These are phyloP conservation scores for Arctocebus calabarensis DNA, from an alignment of 2,797 vertebrate species.

Conservation along the genomic window DNA sequence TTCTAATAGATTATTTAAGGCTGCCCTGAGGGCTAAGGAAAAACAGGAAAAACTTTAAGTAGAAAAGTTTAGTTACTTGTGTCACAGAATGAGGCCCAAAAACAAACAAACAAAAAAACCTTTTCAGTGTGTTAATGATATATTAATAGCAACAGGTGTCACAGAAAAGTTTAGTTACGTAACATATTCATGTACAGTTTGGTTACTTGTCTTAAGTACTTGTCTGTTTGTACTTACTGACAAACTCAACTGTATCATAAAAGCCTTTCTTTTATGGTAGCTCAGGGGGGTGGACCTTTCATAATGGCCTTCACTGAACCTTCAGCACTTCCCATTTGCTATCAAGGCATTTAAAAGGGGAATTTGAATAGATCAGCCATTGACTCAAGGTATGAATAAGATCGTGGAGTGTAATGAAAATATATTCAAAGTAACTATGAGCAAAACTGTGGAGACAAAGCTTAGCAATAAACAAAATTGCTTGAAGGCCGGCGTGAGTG, in stretches of 20 bases:
- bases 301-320: neutral
- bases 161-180: neutral
- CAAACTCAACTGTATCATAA: neutral
- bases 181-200: neutral
- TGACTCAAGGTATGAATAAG: neutral
- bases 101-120: too few relatives aligned
- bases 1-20: neutral
- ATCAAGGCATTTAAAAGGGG: neutral
- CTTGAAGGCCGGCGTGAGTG: neutral
- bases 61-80: neutral
- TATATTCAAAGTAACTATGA: neutral
- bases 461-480: neutral
- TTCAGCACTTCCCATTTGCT: neutral
- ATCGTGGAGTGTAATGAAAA: neutral
- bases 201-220: neutral
- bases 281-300: neutral
- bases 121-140: too few relatives aligned
- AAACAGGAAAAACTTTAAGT: neutral
- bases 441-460: neutral
- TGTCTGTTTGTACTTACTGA: neutral
- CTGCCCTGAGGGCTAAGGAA: neutral
- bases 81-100: too few relatives aligned
- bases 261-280: neutral
- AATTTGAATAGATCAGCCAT: neutral
- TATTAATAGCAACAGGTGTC: too few relatives aligned